Conservation (phyloP, 2,113 vertebrate genomes). For the Gnathonemus longibarbis region DNA sequence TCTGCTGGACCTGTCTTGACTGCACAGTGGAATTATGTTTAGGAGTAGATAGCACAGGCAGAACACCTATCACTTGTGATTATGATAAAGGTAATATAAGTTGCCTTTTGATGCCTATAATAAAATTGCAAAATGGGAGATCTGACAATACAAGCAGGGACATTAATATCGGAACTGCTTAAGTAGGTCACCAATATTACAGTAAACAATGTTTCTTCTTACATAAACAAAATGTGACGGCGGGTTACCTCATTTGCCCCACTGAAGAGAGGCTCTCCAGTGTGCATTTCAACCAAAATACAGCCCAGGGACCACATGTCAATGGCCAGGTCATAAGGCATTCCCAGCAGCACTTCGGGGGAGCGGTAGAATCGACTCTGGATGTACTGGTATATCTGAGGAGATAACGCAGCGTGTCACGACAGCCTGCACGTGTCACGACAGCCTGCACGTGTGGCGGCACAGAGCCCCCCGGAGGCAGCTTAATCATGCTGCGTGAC, state of each 20-base stretch:
- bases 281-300: constrained; percentile 99
- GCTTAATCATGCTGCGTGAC: constrained; percentile 20
- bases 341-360: constrained; percentile 98
- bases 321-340: constrained; percentile 98
- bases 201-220: background rate
- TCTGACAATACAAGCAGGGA: background rate
- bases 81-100: background rate
- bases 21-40: background rate
- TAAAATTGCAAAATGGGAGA: background rate
- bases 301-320: constrained; percentile 99
- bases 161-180: background rate
- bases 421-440: background rate
- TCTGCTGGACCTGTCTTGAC: background rate
- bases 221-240: background rate
- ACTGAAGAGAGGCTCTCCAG: constrained; percentile 96
- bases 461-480: background rate
- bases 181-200: background rate
- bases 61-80: background rate
- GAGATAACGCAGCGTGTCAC: constrained; percentile 16
- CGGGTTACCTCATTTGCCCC: constrained; percentile 89
- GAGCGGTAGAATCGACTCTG: constrained; percentile 99
- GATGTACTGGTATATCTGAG: constrained; percentile 99
- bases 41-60: background rate
- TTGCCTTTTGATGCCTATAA: background rate
- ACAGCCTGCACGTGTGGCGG: background rate